These are phyloP conservation scores for Cyphomyrus plagiostoma DNA, from an alignment of 2,113 vertebrate species.

Conservation along the genomic window DNA sequence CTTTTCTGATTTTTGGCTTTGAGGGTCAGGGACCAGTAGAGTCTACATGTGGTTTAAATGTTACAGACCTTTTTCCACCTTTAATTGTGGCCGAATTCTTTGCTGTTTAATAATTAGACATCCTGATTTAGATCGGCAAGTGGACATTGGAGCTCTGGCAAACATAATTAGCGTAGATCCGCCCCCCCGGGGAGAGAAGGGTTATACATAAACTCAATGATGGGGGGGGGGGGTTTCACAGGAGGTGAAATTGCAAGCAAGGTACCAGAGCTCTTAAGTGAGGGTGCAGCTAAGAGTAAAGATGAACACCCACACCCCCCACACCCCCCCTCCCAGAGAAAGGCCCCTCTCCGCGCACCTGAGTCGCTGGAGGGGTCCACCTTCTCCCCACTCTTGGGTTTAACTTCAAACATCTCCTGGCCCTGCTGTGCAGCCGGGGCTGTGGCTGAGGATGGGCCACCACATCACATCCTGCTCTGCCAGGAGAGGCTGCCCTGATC, in stretches of 20 bases:
- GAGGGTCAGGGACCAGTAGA: neutral
- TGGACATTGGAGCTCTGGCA: neutral
- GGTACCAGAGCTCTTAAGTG: neutral
- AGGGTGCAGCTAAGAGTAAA: neutral
- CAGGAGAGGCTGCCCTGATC: neutral
- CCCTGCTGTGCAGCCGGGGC: conserved; percentile 23
- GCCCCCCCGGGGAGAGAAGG: neutral
- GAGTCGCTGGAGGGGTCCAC: conserved; percentile 71
- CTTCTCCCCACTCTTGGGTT: conserved; percentile 75
- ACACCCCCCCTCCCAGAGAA: neutral
- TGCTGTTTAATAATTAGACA: neutral
- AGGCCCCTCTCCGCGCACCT: conserved; percentile 54
- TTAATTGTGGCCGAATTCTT: neutral
- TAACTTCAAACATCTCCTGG: conserved; percentile 72
- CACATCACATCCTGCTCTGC: conserved; percentile 2
- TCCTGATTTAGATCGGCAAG: neutral
- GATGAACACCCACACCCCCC: neutral
- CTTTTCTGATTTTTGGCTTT: neutral
- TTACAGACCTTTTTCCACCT: neutral
- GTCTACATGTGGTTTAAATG: neutral
- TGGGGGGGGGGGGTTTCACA: neutral
- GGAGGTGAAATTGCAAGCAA: neutral
- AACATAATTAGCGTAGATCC: neutral
- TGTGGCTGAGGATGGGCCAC: neutral
- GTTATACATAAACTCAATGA: neutral